Conservation (phyloP, 2,888 invertebrate genomes). For the Charanyca ferruginea region DNA sequence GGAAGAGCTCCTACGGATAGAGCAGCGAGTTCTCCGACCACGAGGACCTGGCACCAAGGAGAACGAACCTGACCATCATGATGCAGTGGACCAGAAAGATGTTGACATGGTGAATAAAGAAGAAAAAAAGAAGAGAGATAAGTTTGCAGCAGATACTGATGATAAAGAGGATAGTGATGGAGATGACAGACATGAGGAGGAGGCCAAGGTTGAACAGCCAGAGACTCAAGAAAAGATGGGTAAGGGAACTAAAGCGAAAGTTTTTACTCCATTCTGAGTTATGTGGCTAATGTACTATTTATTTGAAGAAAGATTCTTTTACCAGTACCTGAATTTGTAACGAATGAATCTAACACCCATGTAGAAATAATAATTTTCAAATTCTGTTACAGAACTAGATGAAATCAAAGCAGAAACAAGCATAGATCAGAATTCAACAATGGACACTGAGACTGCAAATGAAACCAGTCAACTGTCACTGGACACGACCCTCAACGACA, state of each 20-base stretch:
- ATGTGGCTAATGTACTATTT: too few relatives aligned
- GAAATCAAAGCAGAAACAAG: conserved; percentile 40
- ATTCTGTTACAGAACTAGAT: conserved; percentile 28
- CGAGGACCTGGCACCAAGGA: conserved; percentile 79
- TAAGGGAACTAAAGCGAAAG: conserved; percentile 28
- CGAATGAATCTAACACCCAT: not conserved
- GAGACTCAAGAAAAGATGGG: conserved; percentile 53
- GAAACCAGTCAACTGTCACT: conserved; percentile 35
- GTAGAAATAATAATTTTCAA: not conserved
- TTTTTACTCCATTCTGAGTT: not conserved
- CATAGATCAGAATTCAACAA: conserved; percentile 30
- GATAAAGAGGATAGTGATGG: conserved; percentile 87
- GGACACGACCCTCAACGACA: conserved; percentile 43
- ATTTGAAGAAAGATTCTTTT: too few relatives aligned
- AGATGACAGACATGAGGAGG: conserved; percentile 78
- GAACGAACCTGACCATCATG: conserved; percentile 73
- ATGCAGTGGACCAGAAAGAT: conserved; percentile 47
- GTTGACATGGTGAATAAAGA: conserved; percentile 46
- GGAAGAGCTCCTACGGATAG: conserved; percentile 92
- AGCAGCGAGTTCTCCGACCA: conserved; percentile 86
- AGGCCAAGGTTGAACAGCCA: conserved; percentile 41
- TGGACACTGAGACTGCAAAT: conserved; percentile 38
- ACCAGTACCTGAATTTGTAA: too few relatives aligned
- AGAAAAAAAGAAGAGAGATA: conserved; percentile 57
- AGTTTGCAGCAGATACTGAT: conserved; percentile 70